These are phyloP conservation scores for Ectemnius lituratus DNA, from an alignment of 2,888 invertebrate genomes.

Conservation along the genomic window DNA sequence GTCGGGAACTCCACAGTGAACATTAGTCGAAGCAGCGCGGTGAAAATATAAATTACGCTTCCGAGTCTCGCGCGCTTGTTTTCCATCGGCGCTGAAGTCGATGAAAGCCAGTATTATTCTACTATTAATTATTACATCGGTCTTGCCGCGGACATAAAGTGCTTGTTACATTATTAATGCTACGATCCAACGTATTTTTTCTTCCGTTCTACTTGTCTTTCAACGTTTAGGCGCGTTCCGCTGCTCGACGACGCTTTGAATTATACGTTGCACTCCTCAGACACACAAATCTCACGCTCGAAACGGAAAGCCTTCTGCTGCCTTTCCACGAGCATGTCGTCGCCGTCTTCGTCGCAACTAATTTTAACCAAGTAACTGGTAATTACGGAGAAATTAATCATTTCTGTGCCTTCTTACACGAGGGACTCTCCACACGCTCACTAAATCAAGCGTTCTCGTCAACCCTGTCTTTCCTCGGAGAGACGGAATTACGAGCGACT, in stretches of 20 bases:
- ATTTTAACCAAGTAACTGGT: conserved; percentile 67
- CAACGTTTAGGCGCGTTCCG: conserved; percentile 31
- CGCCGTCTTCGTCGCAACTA: conserved; percentile 54
- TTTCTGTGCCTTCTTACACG: conserved; percentile 58
- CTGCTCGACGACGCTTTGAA: conserved; percentile 58
- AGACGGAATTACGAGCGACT: conserved; percentile 16
- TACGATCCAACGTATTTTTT: conserved; percentile 32
- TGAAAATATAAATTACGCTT: conserved; percentile 12
- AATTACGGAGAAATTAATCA: conserved; percentile 73
- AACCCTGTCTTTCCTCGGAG: conserved; percentile 17
- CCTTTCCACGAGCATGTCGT: not conserved
- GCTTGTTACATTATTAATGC: conserved; percentile 30
- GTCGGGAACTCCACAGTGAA: not conserved
- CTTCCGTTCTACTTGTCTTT: not conserved
- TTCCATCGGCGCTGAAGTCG: not conserved
- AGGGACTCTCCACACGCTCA: conserved; percentile 28
- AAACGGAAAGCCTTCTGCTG: conserved; percentile 41
- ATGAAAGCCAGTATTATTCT: conserved; percentile 32
- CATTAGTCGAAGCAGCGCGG: not conserved
- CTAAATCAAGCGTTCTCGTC: conserved; percentile 47
- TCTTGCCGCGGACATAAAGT: conserved; percentile 24
- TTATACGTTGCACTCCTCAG: conserved; percentile 68
- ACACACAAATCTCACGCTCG: conserved; percentile 67
- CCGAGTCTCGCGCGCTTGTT: not conserved
- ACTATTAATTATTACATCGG: conserved; percentile 30